These are phyloP conservation scores for Xiphorhynchus elegans DNA, from an alignment of 2,113 vertebrate genomes.

Conservation along the genomic window DNA sequence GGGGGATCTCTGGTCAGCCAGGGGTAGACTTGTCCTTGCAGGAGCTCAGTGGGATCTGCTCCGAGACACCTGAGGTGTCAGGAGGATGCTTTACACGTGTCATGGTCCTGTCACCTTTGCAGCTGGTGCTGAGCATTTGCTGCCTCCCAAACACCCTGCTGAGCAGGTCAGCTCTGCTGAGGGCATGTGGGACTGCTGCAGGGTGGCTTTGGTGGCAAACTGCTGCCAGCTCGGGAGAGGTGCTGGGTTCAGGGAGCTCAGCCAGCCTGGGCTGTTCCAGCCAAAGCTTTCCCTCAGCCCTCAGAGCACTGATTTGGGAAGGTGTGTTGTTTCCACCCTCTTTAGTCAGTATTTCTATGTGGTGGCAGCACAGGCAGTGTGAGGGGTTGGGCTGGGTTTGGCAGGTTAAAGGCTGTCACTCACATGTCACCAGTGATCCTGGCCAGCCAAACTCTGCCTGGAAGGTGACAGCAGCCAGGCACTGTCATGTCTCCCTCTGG, in stretches of 20 bases:
- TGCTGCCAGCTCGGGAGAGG: neutral
- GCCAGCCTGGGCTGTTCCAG: neutral
- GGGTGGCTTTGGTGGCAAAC: neutral
- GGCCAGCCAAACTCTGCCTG: neutral
- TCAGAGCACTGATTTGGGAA: rapidly evolving
- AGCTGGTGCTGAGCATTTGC: neutral
- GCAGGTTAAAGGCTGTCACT: neutral
- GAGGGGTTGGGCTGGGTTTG: rapidly evolving
- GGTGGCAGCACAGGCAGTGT: neutral
- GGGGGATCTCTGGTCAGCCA: neutral
- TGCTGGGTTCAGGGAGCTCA: neutral
- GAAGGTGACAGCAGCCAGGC: neutral
- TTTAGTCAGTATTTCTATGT: neutral
- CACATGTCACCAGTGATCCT: neutral
- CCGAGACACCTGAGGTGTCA: neutral
- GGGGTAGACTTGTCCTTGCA: neutral
- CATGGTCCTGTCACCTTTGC: rapidly evolving
- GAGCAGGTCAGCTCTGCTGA: neutral
- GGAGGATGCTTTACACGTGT: rapidly evolving
- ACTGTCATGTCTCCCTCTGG: rapidly evolving
- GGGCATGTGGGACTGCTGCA: neutral
- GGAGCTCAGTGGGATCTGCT: neutral
- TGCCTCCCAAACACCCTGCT: rapidly evolving
- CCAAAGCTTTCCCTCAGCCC: neutral
- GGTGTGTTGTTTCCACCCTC: neutral